Evolutionary conservation across 2,113 vertebrate species (phyloP).

Genomic region (Platycercus adscitus): DNA sequence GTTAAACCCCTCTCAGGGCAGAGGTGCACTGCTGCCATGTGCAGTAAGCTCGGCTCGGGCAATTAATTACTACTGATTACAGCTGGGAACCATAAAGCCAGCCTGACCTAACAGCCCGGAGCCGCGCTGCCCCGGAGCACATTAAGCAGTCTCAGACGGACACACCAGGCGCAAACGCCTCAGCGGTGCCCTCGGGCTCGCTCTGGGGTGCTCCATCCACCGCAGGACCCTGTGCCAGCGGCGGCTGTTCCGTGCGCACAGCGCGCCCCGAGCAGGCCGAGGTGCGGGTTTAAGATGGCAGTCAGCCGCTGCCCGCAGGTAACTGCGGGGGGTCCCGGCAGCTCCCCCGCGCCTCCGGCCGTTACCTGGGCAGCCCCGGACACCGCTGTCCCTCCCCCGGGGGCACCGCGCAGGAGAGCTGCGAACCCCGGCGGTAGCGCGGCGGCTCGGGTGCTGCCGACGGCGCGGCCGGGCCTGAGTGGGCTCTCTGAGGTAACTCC

Average conservation of each 20-base stretch:
- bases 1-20: not conserved
- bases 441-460: not conserved
- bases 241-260: fast-evolving
- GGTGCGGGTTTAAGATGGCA: not conserved
- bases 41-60: not conserved
- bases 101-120: not conserved
- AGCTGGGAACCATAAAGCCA: not conserved
- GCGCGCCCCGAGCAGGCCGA: fast-evolving
- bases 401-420: not conserved
- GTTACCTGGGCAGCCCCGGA: not conserved
- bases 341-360: not conserved
- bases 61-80: not conserved
- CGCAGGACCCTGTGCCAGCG: fast-evolving
- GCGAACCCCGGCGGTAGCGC: not conserved
- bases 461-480: too few species aligned
- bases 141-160: fast-evolving
- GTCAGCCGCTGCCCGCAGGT: not conserved
- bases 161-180: fast-evolving
- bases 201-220: not conserved
- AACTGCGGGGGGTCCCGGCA: not conserved
- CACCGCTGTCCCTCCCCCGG: too few species aligned
- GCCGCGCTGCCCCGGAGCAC: fast-evolving
- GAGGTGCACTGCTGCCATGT: fast-evolving
- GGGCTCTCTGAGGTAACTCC: not conserved
- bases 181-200: fast-evolving